A percentile compares a stretch with the other conserved stretches of the same genome.
phyloP scores from a whole-genome alignment of 2,113 vertebrate genomes.

The Argyrosomus japonicus region DNA sequence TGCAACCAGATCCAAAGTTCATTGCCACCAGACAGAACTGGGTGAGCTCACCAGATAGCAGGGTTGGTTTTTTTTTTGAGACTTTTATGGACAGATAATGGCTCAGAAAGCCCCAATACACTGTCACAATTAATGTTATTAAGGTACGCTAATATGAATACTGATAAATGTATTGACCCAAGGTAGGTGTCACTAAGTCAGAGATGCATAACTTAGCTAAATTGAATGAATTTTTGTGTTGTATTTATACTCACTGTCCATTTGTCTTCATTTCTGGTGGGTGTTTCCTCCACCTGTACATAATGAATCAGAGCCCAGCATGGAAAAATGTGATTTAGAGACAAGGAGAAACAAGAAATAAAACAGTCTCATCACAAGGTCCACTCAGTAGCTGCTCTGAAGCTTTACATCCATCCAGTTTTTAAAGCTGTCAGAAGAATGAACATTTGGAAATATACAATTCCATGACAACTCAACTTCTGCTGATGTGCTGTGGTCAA shows the following conservation, averaged over 20 bases:
- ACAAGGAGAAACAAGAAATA: neutral
- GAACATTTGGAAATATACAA: neutral
- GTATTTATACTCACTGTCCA: neutral
- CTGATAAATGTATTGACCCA: neutral
- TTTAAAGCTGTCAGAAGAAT: neutral
- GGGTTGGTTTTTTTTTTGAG: neutral
- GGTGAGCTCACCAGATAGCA: neutral
- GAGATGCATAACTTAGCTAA: neutral
- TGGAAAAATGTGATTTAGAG: neutral
- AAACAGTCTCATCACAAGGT: neutral
- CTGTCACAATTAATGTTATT: neutral
- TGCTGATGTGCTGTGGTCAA: neutral
- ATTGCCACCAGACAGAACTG: neutral
- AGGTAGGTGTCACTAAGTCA: neutral
- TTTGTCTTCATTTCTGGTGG: neutral
- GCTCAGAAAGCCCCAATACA: slow-evolving; percentile 2
- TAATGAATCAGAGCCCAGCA: neutral
- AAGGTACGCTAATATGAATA: neutral
- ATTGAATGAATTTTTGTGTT: neutral
- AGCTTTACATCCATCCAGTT: neutral
- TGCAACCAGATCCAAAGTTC: slow-evolving; percentile 64
- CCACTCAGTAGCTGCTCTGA: neutral
- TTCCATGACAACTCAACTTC: neutral
- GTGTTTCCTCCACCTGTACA: neutral
- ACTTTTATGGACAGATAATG: neutral